phyloP scores from a whole-genome alignment of 2,113 vertebrate genomes.

The Anguilla japonica region DNA sequence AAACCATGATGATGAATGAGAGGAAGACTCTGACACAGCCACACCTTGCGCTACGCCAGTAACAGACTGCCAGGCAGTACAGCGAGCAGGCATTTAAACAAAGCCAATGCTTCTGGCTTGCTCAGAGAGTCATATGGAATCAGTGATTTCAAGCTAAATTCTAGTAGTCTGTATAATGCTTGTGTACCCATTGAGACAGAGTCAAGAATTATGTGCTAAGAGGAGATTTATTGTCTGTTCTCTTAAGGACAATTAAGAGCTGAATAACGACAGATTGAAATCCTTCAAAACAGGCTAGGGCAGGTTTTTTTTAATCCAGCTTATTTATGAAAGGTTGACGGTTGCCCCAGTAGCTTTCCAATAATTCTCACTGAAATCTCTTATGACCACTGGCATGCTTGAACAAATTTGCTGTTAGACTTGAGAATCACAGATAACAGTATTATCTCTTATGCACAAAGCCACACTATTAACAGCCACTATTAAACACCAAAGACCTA shows the following conservation, averaged over 20 bases:
- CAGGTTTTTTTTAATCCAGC: background rate
- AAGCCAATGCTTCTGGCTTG: background rate
- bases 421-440: background rate
- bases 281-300: background rate
- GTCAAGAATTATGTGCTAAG: background rate
- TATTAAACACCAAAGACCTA: background rate
- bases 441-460: background rate
- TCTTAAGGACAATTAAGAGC: background rate
- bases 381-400: background rate
- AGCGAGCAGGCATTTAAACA: background rate
- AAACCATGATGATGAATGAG: slow-evolving; percentile 54
- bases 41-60: background rate
- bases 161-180: background rate
- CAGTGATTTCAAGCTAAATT: background rate
- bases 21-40: background rate
- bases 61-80: background rate
- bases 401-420: background rate
- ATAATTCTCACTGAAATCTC: background rate
- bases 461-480: background rate
- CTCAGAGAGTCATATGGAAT: background rate
- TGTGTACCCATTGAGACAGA: background rate
- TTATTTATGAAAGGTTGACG: background rate
- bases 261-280: background rate
- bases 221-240: background rate
- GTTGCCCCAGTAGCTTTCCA: background rate